phyloP scores from a whole-genome alignment of 2,113 vertebrate genomes.

The Psilopsiagon aurifrons region DNA sequence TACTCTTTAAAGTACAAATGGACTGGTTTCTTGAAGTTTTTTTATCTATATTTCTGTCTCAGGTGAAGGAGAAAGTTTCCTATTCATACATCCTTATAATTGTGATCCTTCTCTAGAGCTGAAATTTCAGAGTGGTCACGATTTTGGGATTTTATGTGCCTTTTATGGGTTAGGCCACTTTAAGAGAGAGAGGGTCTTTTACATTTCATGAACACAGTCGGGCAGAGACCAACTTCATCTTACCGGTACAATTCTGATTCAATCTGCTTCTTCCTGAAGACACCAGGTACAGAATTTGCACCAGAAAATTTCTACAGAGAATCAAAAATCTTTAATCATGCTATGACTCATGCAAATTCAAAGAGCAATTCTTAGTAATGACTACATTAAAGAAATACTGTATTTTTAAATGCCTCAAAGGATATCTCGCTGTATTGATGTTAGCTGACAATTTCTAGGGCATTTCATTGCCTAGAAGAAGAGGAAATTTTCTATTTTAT shows the following conservation, averaged over 20 bases:
- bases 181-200: neutral
- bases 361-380: neutral
- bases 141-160: neutral
- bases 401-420: neutral
- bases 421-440: neutral
- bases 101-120: neutral
- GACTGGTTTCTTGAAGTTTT: neutral
- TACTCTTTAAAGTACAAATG: neutral
- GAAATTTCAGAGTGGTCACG: neutral
- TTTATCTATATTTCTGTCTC: neutral
- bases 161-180: neutral
- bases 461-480: neutral
- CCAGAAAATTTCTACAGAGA: neutral
- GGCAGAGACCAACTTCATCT: neutral
- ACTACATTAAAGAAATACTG: neutral
- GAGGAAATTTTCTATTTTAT: neutral
- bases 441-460: neutral
- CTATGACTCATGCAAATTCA: neutral
- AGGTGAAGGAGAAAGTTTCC: neutral
- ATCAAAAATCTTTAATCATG: neutral
- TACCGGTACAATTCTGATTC: neutral
- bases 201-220: neutral
- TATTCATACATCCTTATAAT: neutral
- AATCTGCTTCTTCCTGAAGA: neutral
- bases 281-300: neutral